Evolutionary conservation across 1,140 invertebrate genomes (phyloP).

Genomic region (Drosophila sp.): DNA sequence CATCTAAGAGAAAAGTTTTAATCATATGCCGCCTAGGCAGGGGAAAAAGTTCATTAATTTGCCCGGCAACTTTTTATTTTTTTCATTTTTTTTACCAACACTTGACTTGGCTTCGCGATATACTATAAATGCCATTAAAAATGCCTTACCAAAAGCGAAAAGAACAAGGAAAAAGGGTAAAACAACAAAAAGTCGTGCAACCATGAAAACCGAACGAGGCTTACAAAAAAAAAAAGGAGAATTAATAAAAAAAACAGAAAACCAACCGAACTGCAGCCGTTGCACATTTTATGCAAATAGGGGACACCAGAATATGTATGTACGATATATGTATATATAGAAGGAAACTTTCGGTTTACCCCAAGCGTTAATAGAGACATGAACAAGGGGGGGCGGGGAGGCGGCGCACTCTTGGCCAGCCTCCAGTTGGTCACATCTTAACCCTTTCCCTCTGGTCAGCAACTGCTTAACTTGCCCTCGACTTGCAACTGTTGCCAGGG

Average conservation of each 20-base stretch:
- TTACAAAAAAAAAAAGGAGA: constrained; percentile 24
- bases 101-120: constrained; percentile 46
- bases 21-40: constrained; percentile 54
- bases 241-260: constrained; percentile 37
- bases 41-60: constrained; percentile 72
- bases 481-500: constrained; percentile 52
- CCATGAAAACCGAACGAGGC: constrained; percentile 41
- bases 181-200: constrained; percentile 18
- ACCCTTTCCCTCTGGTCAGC: neutral
- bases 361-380: constrained; percentile 55
- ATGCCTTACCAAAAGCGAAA: constrained; percentile 32
- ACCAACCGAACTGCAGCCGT: constrained; percentile 33
- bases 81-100: constrained; percentile 15
- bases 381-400: neutral
- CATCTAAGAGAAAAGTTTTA: constrained; percentile 69
- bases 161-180: constrained; percentile 35
- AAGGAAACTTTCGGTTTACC: constrained; percentile 37
- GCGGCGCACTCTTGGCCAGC: constrained; percentile 22
- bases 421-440: constrained; percentile 10
- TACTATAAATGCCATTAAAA: constrained; percentile 57
- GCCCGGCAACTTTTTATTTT: constrained; percentile 48
- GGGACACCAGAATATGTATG: neutral
- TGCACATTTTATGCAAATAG: constrained; percentile 74
- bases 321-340: constrained; percentile 4
- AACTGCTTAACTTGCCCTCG: constrained; percentile 14